Evolutionary conservation across 2,888 invertebrate species (phyloP).

Genomic region (Chaetoderma sp.): DNA sequence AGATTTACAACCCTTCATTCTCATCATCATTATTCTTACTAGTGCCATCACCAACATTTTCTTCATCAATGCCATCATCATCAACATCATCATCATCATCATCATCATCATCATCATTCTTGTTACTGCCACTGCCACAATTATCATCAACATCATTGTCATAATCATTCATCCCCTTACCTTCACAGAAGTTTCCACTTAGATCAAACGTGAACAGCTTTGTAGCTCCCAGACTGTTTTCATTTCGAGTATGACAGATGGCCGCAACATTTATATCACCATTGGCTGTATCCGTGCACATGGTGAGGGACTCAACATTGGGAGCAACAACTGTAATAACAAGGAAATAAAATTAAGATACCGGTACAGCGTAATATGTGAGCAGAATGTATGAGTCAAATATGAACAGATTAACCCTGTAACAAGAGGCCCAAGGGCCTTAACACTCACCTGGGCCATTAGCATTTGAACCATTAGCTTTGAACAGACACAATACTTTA

Average conservation of each 20-base stretch:
- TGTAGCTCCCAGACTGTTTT: constrained; percentile 50
- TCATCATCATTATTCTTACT: no score
- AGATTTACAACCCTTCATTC: no score
- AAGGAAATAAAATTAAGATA: no score
- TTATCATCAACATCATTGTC: neutral
- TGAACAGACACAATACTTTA: no score
- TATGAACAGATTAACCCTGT: no score
- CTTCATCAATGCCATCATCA: neutral
- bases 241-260: constrained; percentile 47
- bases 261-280: constrained; percentile 49
- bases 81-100: neutral
- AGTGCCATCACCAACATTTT: no score
- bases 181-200: constrained; percentile 46
- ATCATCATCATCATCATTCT: neutral
- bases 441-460: no score
- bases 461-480: no score
- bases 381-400: no score
- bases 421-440: no score
- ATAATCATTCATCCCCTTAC: constrained; percentile 23
- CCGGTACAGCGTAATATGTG: no score
- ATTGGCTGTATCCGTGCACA: constrained; percentile 32
- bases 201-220: constrained; percentile 53
- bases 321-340: constrained; percentile 44
- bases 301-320: constrained; percentile 46
- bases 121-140: neutral